phyloP scores from a whole-genome alignment of 1,140 invertebrate species.

The Cherax destructor region DNA sequence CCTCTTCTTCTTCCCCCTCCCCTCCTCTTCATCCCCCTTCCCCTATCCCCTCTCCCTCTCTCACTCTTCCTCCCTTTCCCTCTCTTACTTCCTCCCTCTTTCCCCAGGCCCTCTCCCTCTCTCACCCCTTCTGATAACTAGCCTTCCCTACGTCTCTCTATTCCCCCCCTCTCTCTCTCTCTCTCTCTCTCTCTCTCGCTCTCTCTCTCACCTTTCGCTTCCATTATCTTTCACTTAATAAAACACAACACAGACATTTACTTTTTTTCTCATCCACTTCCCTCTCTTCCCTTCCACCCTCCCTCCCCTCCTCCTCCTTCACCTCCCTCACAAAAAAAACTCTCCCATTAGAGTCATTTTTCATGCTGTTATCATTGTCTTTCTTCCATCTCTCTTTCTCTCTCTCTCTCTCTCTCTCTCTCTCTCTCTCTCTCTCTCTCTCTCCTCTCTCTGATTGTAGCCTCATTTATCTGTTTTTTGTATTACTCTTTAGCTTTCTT shows the following conservation, averaged over 20 bases:
- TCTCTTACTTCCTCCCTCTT: not conserved
- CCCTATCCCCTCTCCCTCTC: not conserved
- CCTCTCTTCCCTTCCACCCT: not conserved
- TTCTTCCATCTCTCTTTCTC: no score
- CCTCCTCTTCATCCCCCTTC: not conserved
- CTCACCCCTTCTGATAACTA: no score
- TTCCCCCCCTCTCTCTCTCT: not conserved
- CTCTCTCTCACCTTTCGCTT: not conserved
- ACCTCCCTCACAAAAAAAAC: not conserved
- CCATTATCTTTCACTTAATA: not conserved
- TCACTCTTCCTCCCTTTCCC: not conserved
- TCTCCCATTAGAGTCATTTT: no score
- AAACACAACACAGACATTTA: not conserved
- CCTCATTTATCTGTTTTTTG: no score
- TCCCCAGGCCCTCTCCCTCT: no score
- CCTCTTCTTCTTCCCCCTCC: not conserved
- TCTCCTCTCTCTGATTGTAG: no score
- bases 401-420: no score
- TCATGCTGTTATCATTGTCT: no score
- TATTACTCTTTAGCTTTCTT: no score
- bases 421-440: no score
- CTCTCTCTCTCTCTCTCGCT: not conserved
- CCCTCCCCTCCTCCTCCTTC: not conserved
- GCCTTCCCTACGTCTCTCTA: not conserved
- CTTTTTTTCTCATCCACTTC: not conserved